These are phyloP conservation scores for Hybos culiciformis DNA, from an alignment of 2,888 invertebrate genomes.

Conservation along the genomic window DNA sequence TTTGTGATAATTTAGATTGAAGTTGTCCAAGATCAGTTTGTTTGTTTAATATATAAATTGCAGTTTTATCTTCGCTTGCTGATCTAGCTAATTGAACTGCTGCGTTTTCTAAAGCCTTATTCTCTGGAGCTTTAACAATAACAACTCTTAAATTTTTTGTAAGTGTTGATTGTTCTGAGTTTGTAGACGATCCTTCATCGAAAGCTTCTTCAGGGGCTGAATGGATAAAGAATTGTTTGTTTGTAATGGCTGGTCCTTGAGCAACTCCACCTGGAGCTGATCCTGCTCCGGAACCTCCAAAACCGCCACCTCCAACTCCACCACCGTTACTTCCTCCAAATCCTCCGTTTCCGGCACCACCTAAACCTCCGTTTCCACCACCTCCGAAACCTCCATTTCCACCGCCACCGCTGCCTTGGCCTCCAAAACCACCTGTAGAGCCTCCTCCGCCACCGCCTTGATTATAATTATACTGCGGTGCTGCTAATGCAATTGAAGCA, in stretches of 20 bases:
- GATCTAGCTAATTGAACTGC: slow-evolving; percentile 25
- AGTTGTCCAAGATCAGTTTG: slow-evolving; percentile 22
- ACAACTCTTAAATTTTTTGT: slow-evolving; percentile 24
- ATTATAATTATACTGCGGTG: not conserved
- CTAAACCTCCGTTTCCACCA: not conserved
- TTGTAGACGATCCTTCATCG: slow-evolving; percentile 17
- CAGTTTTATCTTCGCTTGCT: slow-evolving; percentile 28
- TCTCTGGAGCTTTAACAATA: slow-evolving; percentile 30
- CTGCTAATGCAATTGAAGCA: not conserved
- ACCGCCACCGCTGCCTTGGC: not conserved
- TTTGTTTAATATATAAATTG: slow-evolving; percentile 30
- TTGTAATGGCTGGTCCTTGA: slow-evolving; percentile 17
- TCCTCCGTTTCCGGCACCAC: not conserved
- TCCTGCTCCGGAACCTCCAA: not conserved
- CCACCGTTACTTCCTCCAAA: too few species aligned
- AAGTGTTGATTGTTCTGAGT: slow-evolving; percentile 16
- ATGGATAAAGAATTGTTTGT: slow-evolving; percentile 24
- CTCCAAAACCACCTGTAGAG: not conserved
- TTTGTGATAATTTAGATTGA: slow-evolving; percentile 21
- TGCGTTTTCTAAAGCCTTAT: slow-evolving; percentile 23
- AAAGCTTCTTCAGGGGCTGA: slow-evolving; percentile 25
- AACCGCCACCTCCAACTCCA: too few species aligned
- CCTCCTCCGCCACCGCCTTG: not conserved
- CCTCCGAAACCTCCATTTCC: too few species aligned
- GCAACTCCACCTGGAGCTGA: not conserved